Conservation (phyloP, 2,888 invertebrate species). For the Lycaena phlaeas region DNA sequence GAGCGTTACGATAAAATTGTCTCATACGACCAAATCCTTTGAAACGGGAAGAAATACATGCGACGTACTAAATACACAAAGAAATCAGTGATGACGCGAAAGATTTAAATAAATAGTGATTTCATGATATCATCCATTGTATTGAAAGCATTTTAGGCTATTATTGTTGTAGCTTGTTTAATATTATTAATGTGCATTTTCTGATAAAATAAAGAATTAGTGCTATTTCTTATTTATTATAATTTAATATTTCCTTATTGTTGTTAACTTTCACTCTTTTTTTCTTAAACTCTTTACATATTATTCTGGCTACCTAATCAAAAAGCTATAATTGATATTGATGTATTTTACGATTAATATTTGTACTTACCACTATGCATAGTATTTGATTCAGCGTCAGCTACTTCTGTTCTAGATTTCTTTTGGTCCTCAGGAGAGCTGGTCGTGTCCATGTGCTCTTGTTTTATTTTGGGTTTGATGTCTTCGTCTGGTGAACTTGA, state of each 20-base stretch:
- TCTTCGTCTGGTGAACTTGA: constrained; percentile 68
- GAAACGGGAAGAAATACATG: constrained; percentile 48
- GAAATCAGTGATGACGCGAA: constrained; percentile 30
- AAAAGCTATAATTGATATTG: background rate
- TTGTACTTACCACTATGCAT: constrained; percentile 93
- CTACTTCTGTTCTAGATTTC: constrained; percentile 85
- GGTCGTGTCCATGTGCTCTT: constrained; percentile 78
- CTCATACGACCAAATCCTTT: constrained; percentile 51
- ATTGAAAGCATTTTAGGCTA: background rate
- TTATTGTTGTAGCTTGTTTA: background rate
- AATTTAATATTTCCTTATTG: too few species aligned
- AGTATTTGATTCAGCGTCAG: constrained; percentile 92
- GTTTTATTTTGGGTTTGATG: constrained; percentile 74
- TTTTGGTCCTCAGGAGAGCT: constrained; percentile 78
- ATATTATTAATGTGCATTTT: background rate
- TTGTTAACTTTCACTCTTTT: too few species aligned
- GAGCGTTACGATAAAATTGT: constrained; percentile 58
- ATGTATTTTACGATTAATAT: too few species aligned
- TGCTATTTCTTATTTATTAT: too few species aligned
- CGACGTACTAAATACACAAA: constrained; percentile 53
- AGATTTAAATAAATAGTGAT: constrained; percentile 19
- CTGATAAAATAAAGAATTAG: too few species aligned
- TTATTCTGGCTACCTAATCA: too few species aligned
- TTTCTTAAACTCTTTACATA: too few species aligned
- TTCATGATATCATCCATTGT: constrained; percentile 10